These are phyloP conservation scores for Chauna torquata DNA, from an alignment of 2,113 vertebrate species.

Conservation along the genomic window DNA sequence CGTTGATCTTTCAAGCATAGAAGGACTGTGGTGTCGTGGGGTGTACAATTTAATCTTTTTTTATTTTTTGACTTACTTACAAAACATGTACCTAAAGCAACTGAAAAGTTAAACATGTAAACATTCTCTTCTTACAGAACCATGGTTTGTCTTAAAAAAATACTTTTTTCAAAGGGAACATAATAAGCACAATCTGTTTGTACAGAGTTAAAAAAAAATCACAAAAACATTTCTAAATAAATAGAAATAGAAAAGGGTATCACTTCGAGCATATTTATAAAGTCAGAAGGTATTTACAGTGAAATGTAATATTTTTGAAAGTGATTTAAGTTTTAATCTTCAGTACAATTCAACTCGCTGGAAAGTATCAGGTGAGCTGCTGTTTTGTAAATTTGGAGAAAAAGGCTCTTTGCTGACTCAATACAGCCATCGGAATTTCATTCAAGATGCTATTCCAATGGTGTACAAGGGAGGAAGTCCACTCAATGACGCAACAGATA, in stretches of 20 bases:
- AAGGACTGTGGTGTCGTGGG: neutral
- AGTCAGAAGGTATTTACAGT: neutral
- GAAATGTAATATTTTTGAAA: neutral
- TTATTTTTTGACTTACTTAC: slow-evolving; percentile 53
- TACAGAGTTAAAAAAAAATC: slow-evolving; percentile 35
- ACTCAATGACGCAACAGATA: rapidly evolving
- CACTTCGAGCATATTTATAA: neutral
- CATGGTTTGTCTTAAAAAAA: slow-evolving; percentile 56
- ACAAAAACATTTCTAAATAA: slow-evolving; percentile 65
- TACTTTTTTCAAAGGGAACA: slow-evolving; percentile 54
- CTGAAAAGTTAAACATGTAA: slow-evolving; percentile 39
- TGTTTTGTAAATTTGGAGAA: neutral
- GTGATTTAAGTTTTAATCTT: neutral
- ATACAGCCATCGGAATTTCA: neutral
- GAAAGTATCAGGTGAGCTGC: neutral
- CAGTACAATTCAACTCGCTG: neutral
- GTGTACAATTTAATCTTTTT: neutral
- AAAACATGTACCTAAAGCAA: slow-evolving; percentile 53
- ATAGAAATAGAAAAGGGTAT: slow-evolving; percentile 34
- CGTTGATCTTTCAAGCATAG: neutral
- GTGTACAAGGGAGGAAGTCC: neutral
- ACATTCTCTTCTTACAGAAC: slow-evolving; percentile 49
- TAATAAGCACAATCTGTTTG: slow-evolving; percentile 46
- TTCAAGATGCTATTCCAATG: neutral
- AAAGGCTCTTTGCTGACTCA: neutral